These are phyloP conservation scores for Elegia similella DNA, from an alignment of 2,888 invertebrate species.

Conservation along the genomic window DNA sequence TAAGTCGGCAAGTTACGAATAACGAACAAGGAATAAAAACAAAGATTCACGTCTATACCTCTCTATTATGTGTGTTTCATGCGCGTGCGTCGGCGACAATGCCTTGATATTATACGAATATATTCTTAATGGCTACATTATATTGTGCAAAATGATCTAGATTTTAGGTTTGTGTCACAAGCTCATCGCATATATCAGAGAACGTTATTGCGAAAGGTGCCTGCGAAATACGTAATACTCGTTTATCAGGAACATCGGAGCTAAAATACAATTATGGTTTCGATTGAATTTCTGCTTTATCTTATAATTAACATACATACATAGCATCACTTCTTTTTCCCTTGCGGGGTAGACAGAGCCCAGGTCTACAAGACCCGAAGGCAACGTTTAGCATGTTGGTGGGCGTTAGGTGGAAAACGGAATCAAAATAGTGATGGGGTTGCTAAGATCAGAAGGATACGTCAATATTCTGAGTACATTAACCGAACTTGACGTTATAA, in stretches of 20 bases:
- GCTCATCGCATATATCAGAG: neutral
- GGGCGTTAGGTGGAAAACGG: too few species aligned
- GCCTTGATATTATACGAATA: slow-evolving; percentile 24
- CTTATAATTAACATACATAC: too few species aligned
- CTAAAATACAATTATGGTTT: neutral
- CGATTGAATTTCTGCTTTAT: too few species aligned
- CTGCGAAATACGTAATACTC: neutral
- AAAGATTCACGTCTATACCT: neutral
- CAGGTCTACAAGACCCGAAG: too few species aligned
- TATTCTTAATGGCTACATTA: slow-evolving; percentile 14
- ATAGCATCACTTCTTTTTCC: too few species aligned
- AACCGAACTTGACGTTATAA: too few species aligned
- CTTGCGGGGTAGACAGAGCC: too few species aligned
- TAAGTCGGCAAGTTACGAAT: too few species aligned
- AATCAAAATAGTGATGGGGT: too few species aligned
- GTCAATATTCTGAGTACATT: too few species aligned
- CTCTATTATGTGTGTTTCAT: slow-evolving; percentile 26
- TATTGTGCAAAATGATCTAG: slow-evolving; percentile 11
- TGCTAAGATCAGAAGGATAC: too few species aligned
- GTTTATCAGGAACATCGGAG: neutral
- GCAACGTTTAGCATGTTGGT: too few species aligned
- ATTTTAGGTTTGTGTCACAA: slow-evolving; percentile 6
- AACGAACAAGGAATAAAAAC: neutral
- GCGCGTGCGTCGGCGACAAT: slow-evolving; percentile 47
- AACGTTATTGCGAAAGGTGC: neutral